Evolutionary conservation across 92 coral and sea anemone species (phyloP).

Genomic region (Ricordea florida): DNA sequence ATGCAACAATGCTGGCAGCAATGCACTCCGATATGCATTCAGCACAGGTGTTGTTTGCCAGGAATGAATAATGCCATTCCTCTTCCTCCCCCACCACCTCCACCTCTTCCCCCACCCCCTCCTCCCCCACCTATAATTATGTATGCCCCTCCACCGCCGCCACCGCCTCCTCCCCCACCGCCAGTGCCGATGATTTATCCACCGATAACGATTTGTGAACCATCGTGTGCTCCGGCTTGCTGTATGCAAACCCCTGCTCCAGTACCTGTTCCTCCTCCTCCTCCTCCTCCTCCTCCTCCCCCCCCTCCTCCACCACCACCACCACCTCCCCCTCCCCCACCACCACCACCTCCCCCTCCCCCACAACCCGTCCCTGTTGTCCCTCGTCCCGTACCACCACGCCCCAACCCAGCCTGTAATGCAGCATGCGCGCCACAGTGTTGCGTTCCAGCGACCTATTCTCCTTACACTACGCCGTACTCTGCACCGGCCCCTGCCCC

Average conservation of each 20-base stretch:
- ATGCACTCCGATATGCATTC: slow-evolving; percentile 79
- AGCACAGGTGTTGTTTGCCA: slow-evolving; percentile 77
- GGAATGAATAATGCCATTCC: slow-evolving; percentile 27
- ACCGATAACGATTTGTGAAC: slow-evolving; percentile 50
- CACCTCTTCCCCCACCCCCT: slow-evolving; percentile 67
- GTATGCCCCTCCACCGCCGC: too few relatives aligned
- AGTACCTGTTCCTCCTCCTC: slow-evolving; percentile 31
- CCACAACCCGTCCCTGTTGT: background rate
- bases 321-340: slow-evolving; percentile 27
- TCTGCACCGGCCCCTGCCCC: slow-evolving; percentile 42
- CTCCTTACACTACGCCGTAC: slow-evolving; percentile 53
- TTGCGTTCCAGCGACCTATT: slow-evolving; percentile 56
- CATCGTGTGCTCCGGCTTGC: slow-evolving; percentile 81
- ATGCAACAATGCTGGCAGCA: slow-evolving; percentile 53
- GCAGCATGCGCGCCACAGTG: slow-evolving; percentile 77
- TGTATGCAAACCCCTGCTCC: slow-evolving; percentile 66
- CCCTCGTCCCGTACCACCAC: slow-evolving; percentile 24
- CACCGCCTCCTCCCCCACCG: too few relatives aligned
- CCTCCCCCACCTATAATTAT: slow-evolving; percentile 64
- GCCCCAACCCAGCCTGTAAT: slow-evolving; percentile 51
- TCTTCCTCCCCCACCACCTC: slow-evolving; percentile 66
- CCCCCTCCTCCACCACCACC: slow-evolving; percentile 51
- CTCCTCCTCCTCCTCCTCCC: slow-evolving; percentile 40
- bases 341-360: slow-evolving; percentile 32
- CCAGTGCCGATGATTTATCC: slow-evolving; percentile 39